Base-by-base conservation (phyloP, 1,140 invertebrate species). In the Polypedilum vanderplanki region DNA sequence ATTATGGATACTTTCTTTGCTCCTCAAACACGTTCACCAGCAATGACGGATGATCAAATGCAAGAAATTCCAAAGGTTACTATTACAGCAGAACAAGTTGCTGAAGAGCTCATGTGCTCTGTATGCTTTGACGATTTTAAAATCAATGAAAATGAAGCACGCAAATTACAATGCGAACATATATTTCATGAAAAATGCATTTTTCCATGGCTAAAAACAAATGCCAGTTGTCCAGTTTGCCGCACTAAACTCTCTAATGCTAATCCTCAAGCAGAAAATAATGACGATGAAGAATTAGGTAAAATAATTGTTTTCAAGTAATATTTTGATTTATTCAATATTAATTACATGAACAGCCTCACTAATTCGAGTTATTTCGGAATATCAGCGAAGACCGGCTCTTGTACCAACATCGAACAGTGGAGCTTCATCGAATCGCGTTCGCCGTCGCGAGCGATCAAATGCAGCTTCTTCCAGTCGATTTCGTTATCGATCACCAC, bases 51-150 rank as follows among this genome's bases (percentile, higher is more conserved):
- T 81, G 91, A 94, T 64, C 89, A 91, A 79, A 92, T 97, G 74
- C 89, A 92, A 73, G 86, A 89, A 79, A 87, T 97, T 79, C 93
- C 93, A 67, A 86, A 85, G 40, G 88, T 91, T 73, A 82, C 85
- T 75, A 90, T 97, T 75, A 87, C 87, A n/a, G 85, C 91, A 80
- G 86, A 88, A 77, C 92, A 96, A 85, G 89, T 92, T 77, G 90
- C 90, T 77, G 84, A 87, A 67, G 91, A 90, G 79, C 83, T 93
- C 5, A 92, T 97, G 78, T 98, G 96, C 84, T 94, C 94, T 3
- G 92, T 97, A 9, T 98, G 96, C 83, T 97, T 96, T 93, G 95
- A 98, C 79, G 90, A 94, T 80, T 95, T 94, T 81, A 83, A 85
- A 77, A 78, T 91, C 0, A 22, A 18, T 18, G 65, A 70, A 10